These are phyloP conservation scores for Planiliza haematocheilus DNA, from an alignment of 2,113 vertebrate genomes.

Conservation along the genomic window DNA sequence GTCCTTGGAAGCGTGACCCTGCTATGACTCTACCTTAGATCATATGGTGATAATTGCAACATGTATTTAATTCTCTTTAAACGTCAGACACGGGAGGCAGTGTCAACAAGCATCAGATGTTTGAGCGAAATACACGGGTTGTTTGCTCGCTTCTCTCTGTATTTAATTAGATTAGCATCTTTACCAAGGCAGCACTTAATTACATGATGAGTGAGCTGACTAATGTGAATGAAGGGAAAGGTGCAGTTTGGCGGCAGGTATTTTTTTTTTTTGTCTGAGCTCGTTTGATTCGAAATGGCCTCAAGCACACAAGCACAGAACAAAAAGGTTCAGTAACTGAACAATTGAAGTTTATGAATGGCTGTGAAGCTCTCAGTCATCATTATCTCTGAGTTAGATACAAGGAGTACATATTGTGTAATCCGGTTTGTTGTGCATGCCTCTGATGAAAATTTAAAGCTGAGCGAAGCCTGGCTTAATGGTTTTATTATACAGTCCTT, in stretches of 20 bases:
- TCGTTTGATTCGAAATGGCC: background rate
- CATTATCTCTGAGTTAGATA: slow-evolving; percentile 21
- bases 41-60: too few relatives aligned
- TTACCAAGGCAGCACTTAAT: too few relatives aligned
- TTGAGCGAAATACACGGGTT: too few relatives aligned
- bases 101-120: too few relatives aligned
- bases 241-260: background rate
- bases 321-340: background rate
- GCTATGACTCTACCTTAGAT: too few relatives aligned
- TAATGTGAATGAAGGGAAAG: background rate
- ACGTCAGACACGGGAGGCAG: too few relatives aligned
- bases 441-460: slow-evolving; percentile 8
- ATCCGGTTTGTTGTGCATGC: slow-evolving; percentile 4
- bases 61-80: too few relatives aligned
- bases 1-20: too few relatives aligned
- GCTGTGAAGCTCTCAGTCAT: background rate
- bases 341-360: background rate
- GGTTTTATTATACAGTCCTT: background rate
- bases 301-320: slow-evolving; percentile 1
- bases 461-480: background rate
- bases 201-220: too few relatives aligned
- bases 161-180: too few relatives aligned
- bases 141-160: too few relatives aligned
- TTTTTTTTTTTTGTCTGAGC: background rate
- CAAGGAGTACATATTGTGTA: slow-evolving; percentile 8